Base-by-base conservation (phyloP, 2,113 vertebrate species). In the Perognathus longimembris region DNA sequence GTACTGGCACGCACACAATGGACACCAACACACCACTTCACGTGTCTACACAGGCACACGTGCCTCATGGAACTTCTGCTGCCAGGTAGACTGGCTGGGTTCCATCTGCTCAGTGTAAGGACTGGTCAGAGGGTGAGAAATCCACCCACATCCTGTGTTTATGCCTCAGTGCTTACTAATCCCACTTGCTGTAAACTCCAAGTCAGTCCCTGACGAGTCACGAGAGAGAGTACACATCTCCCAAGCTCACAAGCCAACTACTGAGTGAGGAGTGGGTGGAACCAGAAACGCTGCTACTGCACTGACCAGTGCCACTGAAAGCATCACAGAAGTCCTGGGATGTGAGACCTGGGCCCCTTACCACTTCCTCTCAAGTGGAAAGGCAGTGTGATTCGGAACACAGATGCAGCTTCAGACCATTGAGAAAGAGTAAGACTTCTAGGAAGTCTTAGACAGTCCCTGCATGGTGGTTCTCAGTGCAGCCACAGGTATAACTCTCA, bases 61-160 rank as follows among this genome's bases (percentile, higher is more conserved):
- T 2, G 4, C 32, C 26, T 34, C 69, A 7, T 69, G 26, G 11
- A 6, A 45, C 34, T 34, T 18, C 11, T 63, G 76, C 63, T 50
- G 42, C 45, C 69, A 17, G 54, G 38, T 63, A n/a, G 24, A 2
- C 30, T 17, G 74, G 50, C 69, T 57, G 57, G 34, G 3, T 3
- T 74, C 85, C 75, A 38, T 5, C 54, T 1, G 74, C 45, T 57
- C 30, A 32, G 17, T 40, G 77, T 14, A 90, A 79, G 8, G 61
- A 61, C n/a, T 28, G 32, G 36, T 28, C 59, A 30, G 87, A 66
- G 50, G 85, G 88, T 24, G 70, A 67, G 90, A 77, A 96, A 94
- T 91, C 67, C 73, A 42, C 82, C 63, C 94, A 45, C 59, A 89
- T 95, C 77, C 81, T 79, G 26, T 95, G 90, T 90, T 95, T 96